Percentiles rank a stretch among this genome's conserved stretches.
These are phyloP conservation scores for Anoura caudifer DNA, from an alignment of 2,113 vertebrate genomes.

Conservation along the genomic window DNA sequence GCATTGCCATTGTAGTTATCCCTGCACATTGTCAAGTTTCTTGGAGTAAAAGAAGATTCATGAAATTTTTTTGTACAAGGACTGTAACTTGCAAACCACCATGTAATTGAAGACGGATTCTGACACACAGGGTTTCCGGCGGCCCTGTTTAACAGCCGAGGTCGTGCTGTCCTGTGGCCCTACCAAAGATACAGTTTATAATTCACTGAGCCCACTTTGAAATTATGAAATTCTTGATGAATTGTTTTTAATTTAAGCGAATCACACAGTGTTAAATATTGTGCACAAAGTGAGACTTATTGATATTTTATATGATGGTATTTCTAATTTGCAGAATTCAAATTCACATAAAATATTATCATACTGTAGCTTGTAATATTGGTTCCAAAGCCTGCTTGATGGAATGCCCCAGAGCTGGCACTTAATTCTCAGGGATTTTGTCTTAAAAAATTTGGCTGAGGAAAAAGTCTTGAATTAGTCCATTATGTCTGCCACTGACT, in stretches of 20 bases:
- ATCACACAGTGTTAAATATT: slow-evolving; percentile 42
- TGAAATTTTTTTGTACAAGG: background rate
- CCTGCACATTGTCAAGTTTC: background rate
- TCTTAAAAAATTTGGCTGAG: background rate
- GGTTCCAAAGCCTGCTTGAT: background rate
- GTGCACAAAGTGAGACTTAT: slow-evolving; percentile 17
- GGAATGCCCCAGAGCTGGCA: background rate
- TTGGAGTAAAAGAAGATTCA: background rate
- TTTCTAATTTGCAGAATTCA: slow-evolving; percentile 44
- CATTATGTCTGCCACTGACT: background rate
- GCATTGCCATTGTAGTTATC: background rate
- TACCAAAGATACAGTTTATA: background rate
- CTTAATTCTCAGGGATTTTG: background rate
- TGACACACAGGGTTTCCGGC: background rate
- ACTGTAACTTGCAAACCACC: background rate
- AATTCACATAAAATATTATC: slow-evolving; percentile 13
- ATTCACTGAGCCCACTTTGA: slow-evolving; percentile 32
- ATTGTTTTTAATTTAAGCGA: slow-evolving; percentile 60
- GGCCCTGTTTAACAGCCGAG: background rate
- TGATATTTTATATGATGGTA: slow-evolving; percentile 35
- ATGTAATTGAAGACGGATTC: slow-evolving; percentile 31
- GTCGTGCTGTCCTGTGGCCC: background rate
- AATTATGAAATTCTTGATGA: slow-evolving; percentile 49
- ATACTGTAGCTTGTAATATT: background rate
- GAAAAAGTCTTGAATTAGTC: background rate